Conservation (phyloP, 2,113 vertebrate species). For the Heptranchias perlo region DNA sequence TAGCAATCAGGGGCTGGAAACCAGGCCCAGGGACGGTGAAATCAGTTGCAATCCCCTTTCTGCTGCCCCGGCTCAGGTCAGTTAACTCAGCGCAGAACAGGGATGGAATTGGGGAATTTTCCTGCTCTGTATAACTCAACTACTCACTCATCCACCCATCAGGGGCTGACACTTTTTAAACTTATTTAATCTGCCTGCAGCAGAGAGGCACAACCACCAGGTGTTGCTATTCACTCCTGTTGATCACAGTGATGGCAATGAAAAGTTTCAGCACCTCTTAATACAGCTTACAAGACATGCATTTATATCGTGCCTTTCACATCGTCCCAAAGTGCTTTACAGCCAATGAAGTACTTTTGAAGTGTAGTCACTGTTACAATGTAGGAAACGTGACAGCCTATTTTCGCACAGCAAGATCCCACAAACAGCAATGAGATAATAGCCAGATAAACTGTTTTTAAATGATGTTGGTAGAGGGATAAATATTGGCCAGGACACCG, state of each 20-base stretch:
- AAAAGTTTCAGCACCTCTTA: neutral
- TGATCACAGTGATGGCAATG: neutral
- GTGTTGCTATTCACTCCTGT: neutral
- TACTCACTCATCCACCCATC: neutral
- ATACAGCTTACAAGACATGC: neutral
- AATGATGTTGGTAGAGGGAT: too few relatives aligned
- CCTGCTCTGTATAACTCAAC: neutral
- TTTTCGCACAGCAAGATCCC: too few relatives aligned
- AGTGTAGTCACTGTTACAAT: too few relatives aligned
- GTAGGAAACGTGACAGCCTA: too few relatives aligned
- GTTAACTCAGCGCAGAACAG: neutral
- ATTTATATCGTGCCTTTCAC: too few relatives aligned
- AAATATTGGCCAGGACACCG: too few relatives aligned
- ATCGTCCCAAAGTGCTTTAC: too few relatives aligned
- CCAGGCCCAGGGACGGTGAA: neutral
- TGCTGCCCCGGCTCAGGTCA: neutral
- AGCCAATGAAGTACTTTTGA: too few relatives aligned
- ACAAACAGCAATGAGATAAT: too few relatives aligned
- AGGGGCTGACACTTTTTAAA: too few relatives aligned
- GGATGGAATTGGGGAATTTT: neutral
- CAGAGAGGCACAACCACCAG: neutral
- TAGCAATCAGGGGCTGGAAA: neutral
- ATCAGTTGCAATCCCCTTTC: neutral
- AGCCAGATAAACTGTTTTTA: too few relatives aligned
- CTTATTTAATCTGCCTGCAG: neutral